Conservation (phyloP, 2,888 invertebrate genomes). For the Allolobophora icterica region DNA sequence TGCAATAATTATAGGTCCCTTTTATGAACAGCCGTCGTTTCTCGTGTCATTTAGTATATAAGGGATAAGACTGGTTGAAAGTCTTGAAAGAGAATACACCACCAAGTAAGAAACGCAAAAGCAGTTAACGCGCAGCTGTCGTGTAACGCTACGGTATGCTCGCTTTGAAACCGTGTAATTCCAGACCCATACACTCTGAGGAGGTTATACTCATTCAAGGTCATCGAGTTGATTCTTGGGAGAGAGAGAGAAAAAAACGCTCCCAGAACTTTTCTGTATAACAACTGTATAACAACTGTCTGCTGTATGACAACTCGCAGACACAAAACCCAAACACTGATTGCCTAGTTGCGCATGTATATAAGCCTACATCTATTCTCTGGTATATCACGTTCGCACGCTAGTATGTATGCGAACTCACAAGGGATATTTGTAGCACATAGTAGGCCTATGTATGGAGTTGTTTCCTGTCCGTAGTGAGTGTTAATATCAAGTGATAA, state of each 20-base stretch:
- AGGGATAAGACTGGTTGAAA: neutral
- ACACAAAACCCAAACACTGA: neutral
- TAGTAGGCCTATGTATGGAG: no score
- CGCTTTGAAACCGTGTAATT: neutral
- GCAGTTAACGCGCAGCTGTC: neutral
- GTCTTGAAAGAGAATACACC: neutral
- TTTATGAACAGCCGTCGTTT: neutral
- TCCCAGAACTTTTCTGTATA: neutral
- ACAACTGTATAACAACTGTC: no score
- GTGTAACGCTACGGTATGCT: neutral
- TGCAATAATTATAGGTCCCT: neutral
- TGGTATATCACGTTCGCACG: no score
- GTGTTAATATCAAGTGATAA: neutral
- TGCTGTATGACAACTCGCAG: no score
- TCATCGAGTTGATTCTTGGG: neutral
- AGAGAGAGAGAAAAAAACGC: neutral
- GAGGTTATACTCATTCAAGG: neutral
- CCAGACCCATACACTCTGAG: neutral
- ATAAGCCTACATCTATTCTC: no score
- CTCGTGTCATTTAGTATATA: neutral
- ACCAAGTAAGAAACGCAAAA: neutral
- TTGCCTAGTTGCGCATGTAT: neutral
- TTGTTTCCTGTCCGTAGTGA: neutral
- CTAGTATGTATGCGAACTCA: no score
- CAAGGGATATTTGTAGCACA: no score